Evolutionary conservation across 2,113 vertebrate species (phyloP).

Genomic region (Pantherophis guttatus): DNA sequence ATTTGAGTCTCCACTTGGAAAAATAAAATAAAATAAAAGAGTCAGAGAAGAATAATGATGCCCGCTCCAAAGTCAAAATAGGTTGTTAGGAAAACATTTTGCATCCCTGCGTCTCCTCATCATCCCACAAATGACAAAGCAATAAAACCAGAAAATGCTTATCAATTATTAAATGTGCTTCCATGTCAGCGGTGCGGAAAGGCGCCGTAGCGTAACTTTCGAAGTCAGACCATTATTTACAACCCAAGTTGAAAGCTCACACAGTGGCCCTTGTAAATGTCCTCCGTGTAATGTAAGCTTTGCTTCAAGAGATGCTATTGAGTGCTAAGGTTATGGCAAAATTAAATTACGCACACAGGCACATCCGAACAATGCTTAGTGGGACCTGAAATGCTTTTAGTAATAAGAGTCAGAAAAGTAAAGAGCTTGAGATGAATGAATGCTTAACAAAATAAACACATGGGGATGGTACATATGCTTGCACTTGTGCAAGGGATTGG

Average conservation of each 20-base stretch:
- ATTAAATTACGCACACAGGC: neutral
- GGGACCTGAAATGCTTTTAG: neutral
- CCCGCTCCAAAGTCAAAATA: neutral
- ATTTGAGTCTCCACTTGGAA: neutral
- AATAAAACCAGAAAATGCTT: neutral
- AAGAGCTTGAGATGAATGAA: neutral
- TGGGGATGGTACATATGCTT: neutral
- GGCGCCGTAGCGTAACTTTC: neutral
- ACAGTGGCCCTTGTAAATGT: neutral
- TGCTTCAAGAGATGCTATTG: neutral
- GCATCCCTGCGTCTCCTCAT: neutral
- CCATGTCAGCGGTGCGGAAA: neutral
- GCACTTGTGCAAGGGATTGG: slow-evolving; percentile 8
- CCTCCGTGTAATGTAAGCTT: neutral
- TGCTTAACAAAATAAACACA: neutral
- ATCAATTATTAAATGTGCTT: slow-evolving; percentile 11
- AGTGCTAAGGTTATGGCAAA: neutral
- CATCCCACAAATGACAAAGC: slow-evolving; percentile 3
- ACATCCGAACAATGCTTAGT: neutral
- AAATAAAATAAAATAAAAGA: neutral
- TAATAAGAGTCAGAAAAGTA: neutral
- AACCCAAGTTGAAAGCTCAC: neutral
- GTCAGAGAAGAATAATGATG: slow-evolving; percentile 5
- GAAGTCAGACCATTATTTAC: neutral
- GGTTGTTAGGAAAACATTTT: slow-evolving; percentile 6